Evolutionary conservation across 2,888 invertebrate species (phyloP).

Genomic region (Tachina fera): DNA sequence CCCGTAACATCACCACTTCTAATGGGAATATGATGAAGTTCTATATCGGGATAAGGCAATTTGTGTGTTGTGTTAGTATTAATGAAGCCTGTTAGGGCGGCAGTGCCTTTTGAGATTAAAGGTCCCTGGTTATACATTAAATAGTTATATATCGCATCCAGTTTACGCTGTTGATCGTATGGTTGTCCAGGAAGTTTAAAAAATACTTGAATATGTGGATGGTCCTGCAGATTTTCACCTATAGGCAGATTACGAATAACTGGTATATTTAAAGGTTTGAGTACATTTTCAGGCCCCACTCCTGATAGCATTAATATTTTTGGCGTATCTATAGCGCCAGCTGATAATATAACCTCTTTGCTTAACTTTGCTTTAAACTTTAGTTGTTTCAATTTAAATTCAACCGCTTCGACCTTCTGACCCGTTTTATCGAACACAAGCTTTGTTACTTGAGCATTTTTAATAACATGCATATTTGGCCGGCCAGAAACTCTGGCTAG

Average conservation of each 20-base stretch:
- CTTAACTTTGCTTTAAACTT: conserved; percentile 65
- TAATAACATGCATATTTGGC: conserved; percentile 82
- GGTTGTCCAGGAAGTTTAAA: conserved; percentile 79
- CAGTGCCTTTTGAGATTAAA: conserved; percentile 75
- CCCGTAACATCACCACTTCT: conserved; percentile 48
- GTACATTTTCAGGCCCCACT: conserved; percentile 73
- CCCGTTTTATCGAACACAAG: conserved; percentile 83
- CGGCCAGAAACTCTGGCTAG: conserved; percentile 82
- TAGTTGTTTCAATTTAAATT: conserved; percentile 72
- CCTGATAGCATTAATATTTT: conserved; percentile 76
- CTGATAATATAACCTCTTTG: conserved; percentile 75
- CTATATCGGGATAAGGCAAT: conserved; percentile 83
- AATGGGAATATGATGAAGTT: conserved; percentile 83
- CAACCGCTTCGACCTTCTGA: conserved; percentile 83
- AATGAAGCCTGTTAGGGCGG: conserved; percentile 84
- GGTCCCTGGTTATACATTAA: conserved; percentile 75
- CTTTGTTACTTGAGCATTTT: conserved; percentile 83
- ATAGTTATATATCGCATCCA: conserved; percentile 80
- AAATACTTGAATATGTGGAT: conserved; percentile 84
- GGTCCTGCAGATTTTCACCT: conserved; percentile 90
- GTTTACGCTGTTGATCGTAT: conserved; percentile 27
- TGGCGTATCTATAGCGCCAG: conserved; percentile 81
- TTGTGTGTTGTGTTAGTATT: conserved; percentile 81
- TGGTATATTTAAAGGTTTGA: conserved; percentile 71
- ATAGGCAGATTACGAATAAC: conserved; percentile 82